Percentiles rank a stretch among this genome's conserved stretches.
Conservation (phyloP, 2,797 vertebrate species). For the Brotula barbata region DNA sequence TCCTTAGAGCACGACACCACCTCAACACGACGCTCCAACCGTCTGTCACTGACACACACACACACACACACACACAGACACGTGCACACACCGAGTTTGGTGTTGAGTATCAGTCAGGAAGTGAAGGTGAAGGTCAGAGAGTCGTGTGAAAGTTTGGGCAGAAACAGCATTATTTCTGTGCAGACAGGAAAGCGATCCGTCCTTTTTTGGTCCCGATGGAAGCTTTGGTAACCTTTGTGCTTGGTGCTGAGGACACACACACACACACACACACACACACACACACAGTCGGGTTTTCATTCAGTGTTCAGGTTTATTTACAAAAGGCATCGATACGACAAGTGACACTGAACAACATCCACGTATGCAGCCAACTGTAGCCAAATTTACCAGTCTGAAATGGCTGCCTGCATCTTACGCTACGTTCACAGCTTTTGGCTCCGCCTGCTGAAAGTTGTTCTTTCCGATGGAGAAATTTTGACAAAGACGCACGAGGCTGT, state of each 20-base stretch:
- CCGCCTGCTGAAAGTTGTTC: constrained; percentile 15
- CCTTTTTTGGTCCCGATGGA: constrained; percentile 7
- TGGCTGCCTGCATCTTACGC: constrained; percentile 70
- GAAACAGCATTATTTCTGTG: constrained; percentile 15
- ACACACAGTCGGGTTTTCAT: constrained; percentile 18
- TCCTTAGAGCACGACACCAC: no score
- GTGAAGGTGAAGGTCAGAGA: no score
- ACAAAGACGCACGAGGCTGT: constrained; percentile 8
- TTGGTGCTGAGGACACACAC: not conserved
- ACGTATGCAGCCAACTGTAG: constrained; percentile 60
- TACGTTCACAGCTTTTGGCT: constrained; percentile 61
- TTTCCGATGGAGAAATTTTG: constrained; percentile 31
- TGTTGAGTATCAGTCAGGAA: no score
- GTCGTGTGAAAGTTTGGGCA: constrained; percentile 2
- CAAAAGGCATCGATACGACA: constrained; percentile 74
- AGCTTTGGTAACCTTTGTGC: not conserved
- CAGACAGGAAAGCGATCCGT: constrained; percentile 28
- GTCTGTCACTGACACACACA: no score
- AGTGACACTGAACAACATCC: constrained; percentile 53
- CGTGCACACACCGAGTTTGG: no score
- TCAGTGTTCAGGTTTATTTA: constrained; percentile 66
- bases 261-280: not conserved
- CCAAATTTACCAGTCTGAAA: no score
- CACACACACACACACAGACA: no score
- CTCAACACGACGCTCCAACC: no score